phyloP scores from a whole-genome alignment of 1,140 invertebrate species.

The Scylla paramamosain region DNA sequence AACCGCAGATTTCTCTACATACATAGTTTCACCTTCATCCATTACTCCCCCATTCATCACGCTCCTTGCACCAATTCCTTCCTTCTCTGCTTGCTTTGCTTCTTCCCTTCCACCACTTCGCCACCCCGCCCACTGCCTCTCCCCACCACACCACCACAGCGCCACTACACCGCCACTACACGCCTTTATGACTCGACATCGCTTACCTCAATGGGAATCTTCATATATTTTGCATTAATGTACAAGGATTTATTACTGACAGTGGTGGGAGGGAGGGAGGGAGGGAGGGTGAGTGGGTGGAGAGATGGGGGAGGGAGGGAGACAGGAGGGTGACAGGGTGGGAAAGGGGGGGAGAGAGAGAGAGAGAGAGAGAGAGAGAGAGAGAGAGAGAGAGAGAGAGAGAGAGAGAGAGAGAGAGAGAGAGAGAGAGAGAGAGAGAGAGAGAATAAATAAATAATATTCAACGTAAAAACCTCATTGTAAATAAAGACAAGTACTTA shows the following conservation, averaged over 20 bases:
- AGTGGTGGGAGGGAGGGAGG: not conserved
- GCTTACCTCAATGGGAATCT: not conserved
- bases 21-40: not conserved
- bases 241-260: too few species aligned
- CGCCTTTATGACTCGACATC: not conserved
- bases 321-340: not conserved
- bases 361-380: conserved; percentile 55
- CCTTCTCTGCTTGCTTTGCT: not conserved
- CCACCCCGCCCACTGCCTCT: not conserved
- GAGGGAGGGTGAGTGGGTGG: not conserved
- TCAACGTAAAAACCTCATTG: too few species aligned
- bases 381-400: conserved; percentile 46
- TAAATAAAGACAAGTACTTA: too few species aligned
- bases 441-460: too few species aligned
- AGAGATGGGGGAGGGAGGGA: not conserved
- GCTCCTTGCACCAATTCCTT: not conserved
- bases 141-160: not conserved
- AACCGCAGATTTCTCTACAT: too few species aligned
- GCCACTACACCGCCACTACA: not conserved
- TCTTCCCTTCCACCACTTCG: not conserved
- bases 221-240: too few species aligned
- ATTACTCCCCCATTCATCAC: not conserved
- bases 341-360: conserved; percentile 1
- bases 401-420: conserved; percentile 40
- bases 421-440: not conserved